A percentile compares a stretch with the other conserved stretches of the same genome.
These are phyloP conservation scores for Nebria ingens DNA, from an alignment of 1,140 invertebrate genomes.

Conservation along the genomic window DNA sequence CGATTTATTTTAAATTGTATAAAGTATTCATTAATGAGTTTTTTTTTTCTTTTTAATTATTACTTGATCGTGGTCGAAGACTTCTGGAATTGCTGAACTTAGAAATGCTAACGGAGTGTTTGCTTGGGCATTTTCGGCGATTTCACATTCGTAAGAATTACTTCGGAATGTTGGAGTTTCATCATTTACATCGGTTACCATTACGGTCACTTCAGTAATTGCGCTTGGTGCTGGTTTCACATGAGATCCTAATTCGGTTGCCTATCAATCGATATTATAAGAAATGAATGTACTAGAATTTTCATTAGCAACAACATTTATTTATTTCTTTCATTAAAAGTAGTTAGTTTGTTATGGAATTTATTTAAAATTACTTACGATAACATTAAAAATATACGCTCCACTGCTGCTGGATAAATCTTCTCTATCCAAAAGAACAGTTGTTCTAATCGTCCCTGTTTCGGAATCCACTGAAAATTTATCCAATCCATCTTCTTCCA, in stretches of 20 bases:
- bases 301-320: no score
- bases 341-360: slow-evolving; percentile 10
- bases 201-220: slow-evolving; percentile 83
- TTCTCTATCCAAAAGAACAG: slow-evolving; percentile 69
- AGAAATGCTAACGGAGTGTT: slow-evolving; percentile 85
- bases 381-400: slow-evolving; percentile 65
- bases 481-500: slow-evolving; percentile 60
- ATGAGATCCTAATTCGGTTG: slow-evolving; percentile 51
- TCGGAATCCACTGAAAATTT: slow-evolving; percentile 64
- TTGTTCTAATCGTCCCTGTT: slow-evolving; percentile 70
- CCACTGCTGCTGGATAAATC: slow-evolving; percentile 68
- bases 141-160: slow-evolving; percentile 69
- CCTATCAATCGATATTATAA: slow-evolving; percentile 37
- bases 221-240: slow-evolving; percentile 59
- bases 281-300: slow-evolving; percentile 12
- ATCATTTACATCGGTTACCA: slow-evolving; percentile 91
- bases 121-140: slow-evolving; percentile 83
- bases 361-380: slow-evolving; percentile 23
- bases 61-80: slow-evolving; percentile 88
- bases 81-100: slow-evolving; percentile 68
- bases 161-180: slow-evolving; percentile 79
- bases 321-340: no score
- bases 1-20: slow-evolving; percentile 38
- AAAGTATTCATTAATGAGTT: slow-evolving; percentile 6
- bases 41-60: slow-evolving; percentile 46